phyloP scores from a whole-genome alignment of 2,888 invertebrate species.

The Pollenia griseotomentosa region DNA sequence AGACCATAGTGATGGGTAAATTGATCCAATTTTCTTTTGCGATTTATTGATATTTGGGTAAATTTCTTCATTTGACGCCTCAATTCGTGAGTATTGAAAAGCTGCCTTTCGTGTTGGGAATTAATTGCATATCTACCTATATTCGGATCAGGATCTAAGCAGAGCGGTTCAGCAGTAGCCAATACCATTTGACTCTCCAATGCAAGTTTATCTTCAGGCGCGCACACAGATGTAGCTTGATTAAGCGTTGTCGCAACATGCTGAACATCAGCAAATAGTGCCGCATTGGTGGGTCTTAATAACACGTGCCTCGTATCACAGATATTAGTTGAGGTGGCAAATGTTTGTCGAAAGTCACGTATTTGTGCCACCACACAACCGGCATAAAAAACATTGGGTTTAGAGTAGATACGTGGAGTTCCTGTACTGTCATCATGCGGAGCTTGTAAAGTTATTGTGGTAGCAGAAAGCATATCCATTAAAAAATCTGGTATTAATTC shows the following conservation, averaged over 20 bases:
- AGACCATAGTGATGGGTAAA: conserved; percentile 92
- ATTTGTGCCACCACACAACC: conserved; percentile 97
- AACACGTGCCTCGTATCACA: conserved; percentile 95
- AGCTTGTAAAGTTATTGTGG: conserved; percentile 85
- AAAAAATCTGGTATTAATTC: conserved; percentile 95
- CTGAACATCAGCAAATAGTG: conserved; percentile 85
- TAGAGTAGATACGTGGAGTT: conserved; percentile 79
- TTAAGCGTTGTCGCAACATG: conserved; percentile 79
- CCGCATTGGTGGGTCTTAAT: conserved; percentile 94
- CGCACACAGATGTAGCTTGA: conserved; percentile 67
- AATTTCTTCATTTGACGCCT: conserved; percentile 91
- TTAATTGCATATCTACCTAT: conserved; percentile 91
- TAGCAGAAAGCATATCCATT: conserved; percentile 92
- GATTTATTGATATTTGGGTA: conserved; percentile 92
- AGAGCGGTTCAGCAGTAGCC: conserved; percentile 93
- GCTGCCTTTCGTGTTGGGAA: conserved; percentile 89
- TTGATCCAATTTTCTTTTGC: conserved; percentile 94
- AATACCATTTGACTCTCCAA: conserved; percentile 93
- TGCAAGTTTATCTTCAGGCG: conserved; percentile 81
- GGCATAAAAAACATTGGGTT: conserved; percentile 93
- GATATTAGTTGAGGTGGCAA: conserved; percentile 88
- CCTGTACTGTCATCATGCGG: conserved; percentile 78
- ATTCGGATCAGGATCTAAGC: conserved; percentile 94
- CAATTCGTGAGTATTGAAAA: conserved; percentile 90
- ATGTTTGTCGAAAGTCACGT: conserved; percentile 93